Evolutionary conservation across 2,797 vertebrate species (phyloP).

Genomic region (Phrynocephalus guinanensis): DNA sequence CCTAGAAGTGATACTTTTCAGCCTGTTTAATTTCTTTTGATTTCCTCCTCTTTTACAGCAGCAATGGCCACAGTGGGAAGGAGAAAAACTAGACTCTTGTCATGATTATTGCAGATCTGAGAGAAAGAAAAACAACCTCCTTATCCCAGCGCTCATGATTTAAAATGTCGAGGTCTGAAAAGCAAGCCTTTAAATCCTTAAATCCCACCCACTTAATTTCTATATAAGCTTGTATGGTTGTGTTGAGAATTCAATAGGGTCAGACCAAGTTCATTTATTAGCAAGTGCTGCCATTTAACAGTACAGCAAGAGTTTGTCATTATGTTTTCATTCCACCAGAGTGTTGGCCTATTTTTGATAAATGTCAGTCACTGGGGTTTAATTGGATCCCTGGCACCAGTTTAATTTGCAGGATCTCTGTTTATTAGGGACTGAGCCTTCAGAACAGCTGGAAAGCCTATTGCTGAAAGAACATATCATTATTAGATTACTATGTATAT

Average conservation of each 20-base stretch:
- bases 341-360: conserved; percentile 27
- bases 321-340: conserved; percentile 22
- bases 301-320: conserved; percentile 16
- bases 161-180: conserved; percentile 1
- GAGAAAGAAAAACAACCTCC: conserved; percentile 15
- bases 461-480: neutral
- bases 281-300: conserved; percentile 14
- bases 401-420: conserved; percentile 22
- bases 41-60: conserved; percentile 15
- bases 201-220: conserved; percentile 19
- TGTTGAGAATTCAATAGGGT: conserved; percentile 22
- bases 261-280: conserved; percentile 29
- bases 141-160: neutral
- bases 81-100: neutral
- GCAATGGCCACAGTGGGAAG: neutral
- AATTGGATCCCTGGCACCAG: conserved; percentile 16
- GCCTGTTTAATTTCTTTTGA: neutral
- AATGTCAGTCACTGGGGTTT: conserved; percentile 20
- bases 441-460: neutral
- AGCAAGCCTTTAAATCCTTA: conserved; percentile 1
- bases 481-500: neutral
- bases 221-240: neutral
- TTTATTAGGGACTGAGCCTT: conserved; percentile 20
- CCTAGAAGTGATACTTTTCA: neutral
- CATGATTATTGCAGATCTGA: neutral